A percentile compares a stretch with the other conserved stretches of the same genome.
Evolutionary conservation across 2,113 vertebrate species (phyloP).

Genomic region (Catharus bicknelli): DNA sequence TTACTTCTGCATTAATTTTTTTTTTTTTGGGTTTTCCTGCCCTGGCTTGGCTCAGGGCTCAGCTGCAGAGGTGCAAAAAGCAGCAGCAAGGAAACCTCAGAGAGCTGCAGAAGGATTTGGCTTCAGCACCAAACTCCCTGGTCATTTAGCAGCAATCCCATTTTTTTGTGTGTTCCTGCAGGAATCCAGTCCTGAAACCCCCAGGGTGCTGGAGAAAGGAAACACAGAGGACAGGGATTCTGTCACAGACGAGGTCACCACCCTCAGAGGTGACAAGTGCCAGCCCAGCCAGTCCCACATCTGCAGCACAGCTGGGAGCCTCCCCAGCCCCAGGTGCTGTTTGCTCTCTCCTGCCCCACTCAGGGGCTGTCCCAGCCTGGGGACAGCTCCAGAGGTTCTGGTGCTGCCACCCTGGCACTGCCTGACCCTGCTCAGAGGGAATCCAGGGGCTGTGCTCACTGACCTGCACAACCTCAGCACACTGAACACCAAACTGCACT

Average conservation of each 20-base stretch:
- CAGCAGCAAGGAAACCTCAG: not conserved
- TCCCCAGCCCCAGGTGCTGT: not conserved
- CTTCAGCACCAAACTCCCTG: not conserved
- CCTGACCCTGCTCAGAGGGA: not conserved
- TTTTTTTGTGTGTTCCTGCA: not conserved
- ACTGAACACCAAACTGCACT: not conserved
- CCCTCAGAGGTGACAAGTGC: not conserved
- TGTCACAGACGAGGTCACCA: not conserved
- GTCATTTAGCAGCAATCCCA: fast-evolving
- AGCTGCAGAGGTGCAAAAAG: not conserved
- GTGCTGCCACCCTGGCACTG: fast-evolving
- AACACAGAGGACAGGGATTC: fast-evolving
- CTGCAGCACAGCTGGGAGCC: not conserved
- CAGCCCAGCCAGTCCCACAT: not conserved
- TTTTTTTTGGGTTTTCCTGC: not conserved
- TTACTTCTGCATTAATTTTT: fast-evolving
- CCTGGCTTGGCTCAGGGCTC: no score
- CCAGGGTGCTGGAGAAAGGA: not conserved
- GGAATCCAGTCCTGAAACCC: not conserved
- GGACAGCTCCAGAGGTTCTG: not conserved
- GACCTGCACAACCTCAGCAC: not conserved
- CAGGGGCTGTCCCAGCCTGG: fast-evolving
- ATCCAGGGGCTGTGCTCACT: not conserved
- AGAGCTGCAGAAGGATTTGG: not conserved
- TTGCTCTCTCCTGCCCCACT: not conserved